These are phyloP conservation scores for Onthophagus sagittarius DNA, from an alignment of 2,888 invertebrate genomes.

Conservation along the genomic window DNA sequence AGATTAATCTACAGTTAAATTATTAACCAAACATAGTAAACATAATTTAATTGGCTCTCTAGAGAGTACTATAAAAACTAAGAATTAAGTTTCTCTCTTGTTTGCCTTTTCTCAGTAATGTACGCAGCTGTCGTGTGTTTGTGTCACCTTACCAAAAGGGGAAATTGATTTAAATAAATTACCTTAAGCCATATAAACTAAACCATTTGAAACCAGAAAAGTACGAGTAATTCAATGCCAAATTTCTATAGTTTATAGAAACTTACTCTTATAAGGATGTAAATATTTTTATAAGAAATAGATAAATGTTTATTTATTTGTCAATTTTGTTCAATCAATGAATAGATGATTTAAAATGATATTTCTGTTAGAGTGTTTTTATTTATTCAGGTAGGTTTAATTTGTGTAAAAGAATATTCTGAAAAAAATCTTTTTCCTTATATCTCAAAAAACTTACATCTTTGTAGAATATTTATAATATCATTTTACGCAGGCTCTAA, in stretches of 20 bases:
- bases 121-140: neutral
- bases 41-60: neutral
- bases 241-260: neutral
- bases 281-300: neutral
- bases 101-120: neutral
- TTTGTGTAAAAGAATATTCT: no score
- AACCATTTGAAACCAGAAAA: neutral
- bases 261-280: neutral
- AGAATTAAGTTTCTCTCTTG: neutral
- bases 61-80: neutral
- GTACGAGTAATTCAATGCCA: neutral
- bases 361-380: no score
- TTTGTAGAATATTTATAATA: no score
- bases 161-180: conserved; percentile 18
- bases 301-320: no score
- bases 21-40: neutral
- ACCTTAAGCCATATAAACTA: neutral
- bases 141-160: neutral
- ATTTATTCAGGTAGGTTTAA: no score
- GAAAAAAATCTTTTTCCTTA: no score
- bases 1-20: no score
- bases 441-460: no score
- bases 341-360: no score
- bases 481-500: no score
- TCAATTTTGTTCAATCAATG: no score